phyloP scores from a whole-genome alignment of 2,888 invertebrate species.

The Harpalus rubripes region DNA sequence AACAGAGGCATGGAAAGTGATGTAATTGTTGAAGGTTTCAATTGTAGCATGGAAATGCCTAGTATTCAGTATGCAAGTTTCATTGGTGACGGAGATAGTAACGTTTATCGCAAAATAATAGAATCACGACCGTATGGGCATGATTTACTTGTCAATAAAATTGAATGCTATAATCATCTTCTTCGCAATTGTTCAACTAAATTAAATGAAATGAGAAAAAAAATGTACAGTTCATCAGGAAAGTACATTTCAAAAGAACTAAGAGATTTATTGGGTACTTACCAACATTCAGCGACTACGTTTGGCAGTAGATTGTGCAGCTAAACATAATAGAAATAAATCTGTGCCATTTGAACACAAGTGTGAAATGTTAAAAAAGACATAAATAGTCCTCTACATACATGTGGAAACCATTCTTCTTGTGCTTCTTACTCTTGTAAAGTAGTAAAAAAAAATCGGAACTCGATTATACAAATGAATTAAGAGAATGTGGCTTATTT shows the following conservation, averaged over 20 bases:
- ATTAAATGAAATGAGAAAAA: conserved; percentile 11
- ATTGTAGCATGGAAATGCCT: background rate
- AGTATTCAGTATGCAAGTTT: conserved; percentile 27
- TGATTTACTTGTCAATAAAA: conserved; percentile 17
- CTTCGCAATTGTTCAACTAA: conserved; percentile 6
- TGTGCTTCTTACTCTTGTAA: conserved; percentile 27
- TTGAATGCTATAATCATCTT: conserved; percentile 25
- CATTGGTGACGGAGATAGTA: conserved; percentile 36
- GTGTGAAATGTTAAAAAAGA: no score
- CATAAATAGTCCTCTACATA: no score
- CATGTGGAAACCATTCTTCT: conserved; percentile 9
- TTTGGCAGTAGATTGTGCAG: conserved; percentile 36
- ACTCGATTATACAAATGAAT: no score
- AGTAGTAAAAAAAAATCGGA: no score
- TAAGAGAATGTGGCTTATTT: no score
- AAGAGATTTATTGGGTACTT: conserved; percentile 24
- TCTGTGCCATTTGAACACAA: no score
- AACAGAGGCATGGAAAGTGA: no score
- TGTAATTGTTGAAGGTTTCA: no score
- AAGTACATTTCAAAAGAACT: conserved; percentile 28
- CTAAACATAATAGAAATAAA: conserved; percentile 9
- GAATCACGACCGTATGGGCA: conserved; percentile 24
- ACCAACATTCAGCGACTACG: background rate
- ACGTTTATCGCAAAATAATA: conserved; percentile 20
- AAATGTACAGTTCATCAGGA: conserved; percentile 27